These are phyloP conservation scores for Meta bourneti DNA, from an alignment of 2,888 invertebrate species.

Conservation along the genomic window DNA sequence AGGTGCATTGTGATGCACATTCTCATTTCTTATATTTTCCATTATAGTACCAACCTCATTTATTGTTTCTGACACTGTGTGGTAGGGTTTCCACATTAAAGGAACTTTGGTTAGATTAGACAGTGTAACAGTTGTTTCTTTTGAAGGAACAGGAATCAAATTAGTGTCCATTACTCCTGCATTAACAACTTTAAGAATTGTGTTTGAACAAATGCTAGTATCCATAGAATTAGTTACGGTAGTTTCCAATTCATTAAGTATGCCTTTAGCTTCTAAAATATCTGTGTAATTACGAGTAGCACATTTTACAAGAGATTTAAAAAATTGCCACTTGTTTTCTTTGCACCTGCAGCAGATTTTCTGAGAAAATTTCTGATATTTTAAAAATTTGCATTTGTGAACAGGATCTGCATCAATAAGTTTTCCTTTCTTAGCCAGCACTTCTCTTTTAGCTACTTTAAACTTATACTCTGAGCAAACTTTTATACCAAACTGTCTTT, in stretches of 20 bases:
- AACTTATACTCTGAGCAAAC: neutral
- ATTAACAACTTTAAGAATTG: too few species aligned
- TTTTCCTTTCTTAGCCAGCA: conserved; percentile 2
- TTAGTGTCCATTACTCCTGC: too few species aligned
- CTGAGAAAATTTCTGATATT: neutral
- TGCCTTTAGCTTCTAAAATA: conserved; percentile 7
- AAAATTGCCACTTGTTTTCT: conserved; percentile 26
- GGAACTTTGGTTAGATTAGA: too few species aligned
- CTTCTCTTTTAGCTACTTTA: neutral
- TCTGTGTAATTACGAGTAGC: neutral
- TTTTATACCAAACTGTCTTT: neutral
- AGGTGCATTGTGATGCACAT: too few species aligned
- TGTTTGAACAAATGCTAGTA: neutral
- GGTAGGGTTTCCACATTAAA: too few species aligned
- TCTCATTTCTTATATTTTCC: too few species aligned
- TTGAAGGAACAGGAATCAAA: too few species aligned
- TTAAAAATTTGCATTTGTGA: neutral
- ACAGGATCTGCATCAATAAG: neutral
- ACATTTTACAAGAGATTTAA: neutral
- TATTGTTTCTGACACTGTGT: too few species aligned
- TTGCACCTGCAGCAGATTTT: conserved; percentile 15
- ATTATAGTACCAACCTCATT: too few species aligned
- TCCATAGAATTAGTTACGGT: neutral
- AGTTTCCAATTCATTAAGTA: neutral
- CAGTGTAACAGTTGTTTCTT: too few species aligned